Percentiles rank a stretch among this genome's conserved stretches.
These are phyloP conservation scores for Liolophura sinensis DNA, from an alignment of 1,140 invertebrate genomes.

Conservation along the genomic window DNA sequence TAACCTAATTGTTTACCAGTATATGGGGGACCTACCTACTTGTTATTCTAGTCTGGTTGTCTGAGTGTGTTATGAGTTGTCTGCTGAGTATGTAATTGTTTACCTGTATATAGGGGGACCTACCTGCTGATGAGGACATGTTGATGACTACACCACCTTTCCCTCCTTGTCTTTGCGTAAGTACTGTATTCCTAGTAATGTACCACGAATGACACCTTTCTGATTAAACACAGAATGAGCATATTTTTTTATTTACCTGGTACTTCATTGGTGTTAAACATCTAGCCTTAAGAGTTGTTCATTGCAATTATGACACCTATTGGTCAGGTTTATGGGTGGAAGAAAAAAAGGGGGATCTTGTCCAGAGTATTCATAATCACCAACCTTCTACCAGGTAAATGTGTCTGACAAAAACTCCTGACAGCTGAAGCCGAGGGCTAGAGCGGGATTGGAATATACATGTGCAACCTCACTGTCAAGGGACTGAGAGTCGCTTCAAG, in stretches of 20 bases:
- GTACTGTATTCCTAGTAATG: slow-evolving; percentile 18
- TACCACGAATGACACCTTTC: slow-evolving; percentile 23
- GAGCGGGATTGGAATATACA: too few species aligned
- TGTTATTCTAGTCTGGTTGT: too few species aligned
- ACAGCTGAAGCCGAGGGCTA: too few species aligned
- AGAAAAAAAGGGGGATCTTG: not conserved
- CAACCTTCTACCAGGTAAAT: too few species aligned
- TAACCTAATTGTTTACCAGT: too few species aligned
- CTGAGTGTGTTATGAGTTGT: too few species aligned
- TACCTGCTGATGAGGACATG: slow-evolving; percentile 30
- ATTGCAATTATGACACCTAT: not conserved
- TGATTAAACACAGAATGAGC: slow-evolving; percentile 2
- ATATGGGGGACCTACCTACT: too few species aligned
- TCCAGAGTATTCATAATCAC: not conserved
- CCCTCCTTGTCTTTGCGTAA: slow-evolving; percentile 32
- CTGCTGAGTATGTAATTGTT: too few species aligned
- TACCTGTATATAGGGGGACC: slow-evolving; percentile 1
- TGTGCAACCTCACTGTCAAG: too few species aligned
- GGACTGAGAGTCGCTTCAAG: too few species aligned
- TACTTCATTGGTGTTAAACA: not conserved
- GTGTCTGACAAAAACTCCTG: too few species aligned
- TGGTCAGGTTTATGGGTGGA: not conserved
- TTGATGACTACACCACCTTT: slow-evolving; percentile 32
- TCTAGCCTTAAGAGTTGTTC: not conserved
- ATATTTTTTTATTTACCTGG: not conserved